Evolutionary conservation across 2,113 vertebrate species (phyloP), one percentile per base, ranked within the genome.

Genomic region (Uria aalge): DNA sequence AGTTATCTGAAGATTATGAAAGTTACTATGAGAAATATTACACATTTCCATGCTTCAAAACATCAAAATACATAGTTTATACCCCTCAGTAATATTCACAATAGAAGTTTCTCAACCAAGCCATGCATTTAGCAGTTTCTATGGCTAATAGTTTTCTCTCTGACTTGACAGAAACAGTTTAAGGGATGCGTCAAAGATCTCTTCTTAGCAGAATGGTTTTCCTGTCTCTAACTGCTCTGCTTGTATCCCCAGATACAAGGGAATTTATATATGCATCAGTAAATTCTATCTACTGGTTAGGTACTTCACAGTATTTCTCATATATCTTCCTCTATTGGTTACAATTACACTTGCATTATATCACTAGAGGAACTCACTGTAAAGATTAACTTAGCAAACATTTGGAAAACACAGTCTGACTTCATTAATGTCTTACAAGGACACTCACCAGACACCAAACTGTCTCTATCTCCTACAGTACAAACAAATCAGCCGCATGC

Each of bases 391-490:
- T 52, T 15, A 23, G 36, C 32, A 55, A 67, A 78, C 48, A 69
- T 30, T 74, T 38, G 47, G 47, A 56, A 72, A 60, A 43, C 38
- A 15, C 47, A 67, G 41, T 27, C 62, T 45, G 32, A 23, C 40
- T 84, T 48, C 52, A 41, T 23, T 30, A 53, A 9, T 1, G 12
- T 16, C 59, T 60, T 13, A 20, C 24, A 59, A 67, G 79, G 52
- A 55, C 57, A 41, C 20, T 9, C 45, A 36, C 15, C 21, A 45
- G 72, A 53, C 15, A 18, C 52, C 52, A 53, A 47, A 23, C 24
- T 3, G 0, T 4, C 27, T 30, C 72, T 6, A 1, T 8, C 57
- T 55, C 52, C 73, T 12, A 4, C 22, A 2, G 13, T 21, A 73
- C 79, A 47, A 69, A 43, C 50, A 43, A 30, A 84, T 6, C 59